Evolutionary conservation across 2,888 invertebrate species (phyloP), one percentile per base, ranked within the genome.

Genomic region (Cosmia pyralina): DNA sequence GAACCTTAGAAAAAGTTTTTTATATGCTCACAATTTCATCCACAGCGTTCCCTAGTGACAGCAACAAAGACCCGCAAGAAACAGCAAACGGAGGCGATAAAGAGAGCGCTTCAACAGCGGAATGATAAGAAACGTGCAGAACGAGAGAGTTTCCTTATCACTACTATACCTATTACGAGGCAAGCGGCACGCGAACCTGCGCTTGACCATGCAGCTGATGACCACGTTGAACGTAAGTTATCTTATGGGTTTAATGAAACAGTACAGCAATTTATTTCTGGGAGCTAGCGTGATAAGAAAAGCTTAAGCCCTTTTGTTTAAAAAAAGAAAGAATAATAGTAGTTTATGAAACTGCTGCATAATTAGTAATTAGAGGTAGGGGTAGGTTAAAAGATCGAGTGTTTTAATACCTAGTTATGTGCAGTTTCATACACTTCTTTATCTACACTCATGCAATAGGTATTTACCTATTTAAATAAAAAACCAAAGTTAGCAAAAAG

Each of bases 51-150:
- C 10, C 95, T 99, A 88, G 99, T 99, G 63, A 99, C 99, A 44
- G 99, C 99, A 15, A 99, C 99, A 0, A 99, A 99, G 93, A 99
- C 99, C 0, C 97, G 99, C 34, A 99, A 99, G 92, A 99, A 99
- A 92, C 99, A 99, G 92, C 99, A 99, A 94, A 99, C 99, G 34
- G 99, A 99, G 94, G 97, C 99, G 76, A 99, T 99, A 73, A 98
- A 99, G 89, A 97, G 98, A 93, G 99, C 99, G 1, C 95, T 99
- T 28, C 98, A 99, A 90, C 99, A 99, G 57, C 98, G 99, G 86
- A 99, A 99, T 90, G 99, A 99, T 90, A 98, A 99, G 90, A 98
- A 99, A 91, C 96, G 99, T 11, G 98, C 98, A n/a, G 99, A 99
- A 90, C 95, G 99, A 19, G 99, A 99, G 93, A 99, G 98, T 88